A percentile compares a stretch with the other conserved stretches of the same genome.
Evolutionary conservation across 2,113 vertebrate species (phyloP).

Genomic region (Carassius auratus): DNA sequence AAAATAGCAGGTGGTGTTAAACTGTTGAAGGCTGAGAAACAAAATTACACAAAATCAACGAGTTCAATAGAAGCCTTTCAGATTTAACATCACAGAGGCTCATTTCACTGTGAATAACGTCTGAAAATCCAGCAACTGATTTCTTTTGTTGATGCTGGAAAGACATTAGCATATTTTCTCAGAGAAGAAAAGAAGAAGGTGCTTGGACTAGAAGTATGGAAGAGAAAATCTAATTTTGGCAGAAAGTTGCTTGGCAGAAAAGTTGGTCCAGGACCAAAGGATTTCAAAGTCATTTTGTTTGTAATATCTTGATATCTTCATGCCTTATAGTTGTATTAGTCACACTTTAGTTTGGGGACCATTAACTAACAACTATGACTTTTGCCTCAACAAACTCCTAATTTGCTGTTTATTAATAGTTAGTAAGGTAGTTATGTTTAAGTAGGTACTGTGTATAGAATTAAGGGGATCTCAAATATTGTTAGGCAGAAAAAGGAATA

Average conservation of each 20-base stretch:
- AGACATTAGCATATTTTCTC: neutral
- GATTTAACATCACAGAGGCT: too few species aligned
- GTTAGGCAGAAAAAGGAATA: too few species aligned
- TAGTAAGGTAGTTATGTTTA: too few species aligned
- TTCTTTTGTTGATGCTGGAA: neutral
- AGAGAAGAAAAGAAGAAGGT: neutral
- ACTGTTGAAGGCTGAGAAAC: neutral
- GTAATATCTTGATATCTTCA: too few species aligned
- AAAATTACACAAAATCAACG: constrained; percentile 5
- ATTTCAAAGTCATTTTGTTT: neutral
- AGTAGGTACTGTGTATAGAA: too few species aligned
- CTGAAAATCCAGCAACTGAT: neutral
- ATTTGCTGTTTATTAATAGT: too few species aligned
- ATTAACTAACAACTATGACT: too few species aligned
- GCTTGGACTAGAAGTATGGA: neutral
- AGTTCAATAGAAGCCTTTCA: neutral
- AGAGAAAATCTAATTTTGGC: neutral
- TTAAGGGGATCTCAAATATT: too few species aligned
- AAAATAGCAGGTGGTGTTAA: constrained; percentile 5
- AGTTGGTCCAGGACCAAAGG: neutral
- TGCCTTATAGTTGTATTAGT: too few species aligned
- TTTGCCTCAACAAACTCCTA: too few species aligned
- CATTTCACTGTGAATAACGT: neutral
- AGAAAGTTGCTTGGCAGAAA: too few species aligned
- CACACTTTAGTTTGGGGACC: too few species aligned